These are phyloP conservation scores for Steatornis caripensis DNA, from an alignment of 2,113 vertebrate genomes.

Conservation along the genomic window DNA sequence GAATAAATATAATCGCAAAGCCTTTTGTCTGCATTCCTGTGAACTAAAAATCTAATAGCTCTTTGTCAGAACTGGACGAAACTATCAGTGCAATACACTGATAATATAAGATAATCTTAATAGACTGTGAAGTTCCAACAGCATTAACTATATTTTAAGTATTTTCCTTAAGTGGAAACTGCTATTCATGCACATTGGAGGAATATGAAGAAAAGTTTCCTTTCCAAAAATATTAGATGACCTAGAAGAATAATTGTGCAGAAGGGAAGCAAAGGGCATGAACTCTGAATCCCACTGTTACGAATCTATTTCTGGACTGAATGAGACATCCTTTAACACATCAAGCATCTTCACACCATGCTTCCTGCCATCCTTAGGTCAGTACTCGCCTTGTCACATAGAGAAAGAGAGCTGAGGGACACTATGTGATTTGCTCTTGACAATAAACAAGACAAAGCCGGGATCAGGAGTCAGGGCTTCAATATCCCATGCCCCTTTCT, in stretches of 20 bases:
- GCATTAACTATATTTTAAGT: neutral
- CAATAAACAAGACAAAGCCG: neutral
- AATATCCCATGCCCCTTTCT: neutral
- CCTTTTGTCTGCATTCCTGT: neutral
- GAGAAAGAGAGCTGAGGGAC: neutral
- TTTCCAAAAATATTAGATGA: neutral
- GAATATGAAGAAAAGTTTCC: neutral
- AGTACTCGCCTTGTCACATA: neutral
- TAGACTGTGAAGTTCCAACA: neutral
- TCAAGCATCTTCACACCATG: neutral
- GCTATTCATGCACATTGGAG: neutral
- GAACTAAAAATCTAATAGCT: neutral
- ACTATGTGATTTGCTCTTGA: neutral
- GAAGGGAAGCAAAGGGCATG: neutral
- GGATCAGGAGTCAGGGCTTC: neutral
- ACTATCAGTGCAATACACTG: neutral
- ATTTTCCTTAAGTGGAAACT: neutral
- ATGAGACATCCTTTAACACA: neutral
- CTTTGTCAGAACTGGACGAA: neutral
- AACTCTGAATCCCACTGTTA: neutral
- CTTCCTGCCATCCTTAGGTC: neutral
- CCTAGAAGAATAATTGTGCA: neutral
- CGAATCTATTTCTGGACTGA: neutral
- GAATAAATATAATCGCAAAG: neutral
- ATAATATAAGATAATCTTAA: neutral